Evolutionary conservation across 2,888 invertebrate genomes (phyloP).

Genomic region (Allolobophora icterica): DNA sequence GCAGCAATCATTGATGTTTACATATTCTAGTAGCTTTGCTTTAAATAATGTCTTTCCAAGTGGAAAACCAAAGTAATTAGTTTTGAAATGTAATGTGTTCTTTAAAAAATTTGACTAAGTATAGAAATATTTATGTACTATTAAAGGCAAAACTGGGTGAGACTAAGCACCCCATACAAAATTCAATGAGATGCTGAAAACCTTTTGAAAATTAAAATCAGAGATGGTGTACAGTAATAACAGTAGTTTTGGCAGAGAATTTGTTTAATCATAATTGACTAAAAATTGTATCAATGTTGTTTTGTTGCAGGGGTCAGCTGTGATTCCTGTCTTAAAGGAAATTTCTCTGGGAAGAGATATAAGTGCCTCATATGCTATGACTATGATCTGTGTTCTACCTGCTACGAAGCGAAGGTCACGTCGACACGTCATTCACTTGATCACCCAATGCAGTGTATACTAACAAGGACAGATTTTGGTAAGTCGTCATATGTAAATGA

Average conservation of each 20-base stretch:
- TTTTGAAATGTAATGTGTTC: too few relatives aligned
- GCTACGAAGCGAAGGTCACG: slow-evolving; percentile 77
- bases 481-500: slow-evolving; percentile 32
- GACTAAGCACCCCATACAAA: too few relatives aligned
- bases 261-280: slow-evolving; percentile 7
- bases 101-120: too few relatives aligned
- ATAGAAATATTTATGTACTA: too few relatives aligned
- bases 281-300: not conserved
- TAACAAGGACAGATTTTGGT: slow-evolving; percentile 92
- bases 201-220: too few relatives aligned
- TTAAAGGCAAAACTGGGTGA: too few relatives aligned
- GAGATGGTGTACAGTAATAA: too few relatives aligned
- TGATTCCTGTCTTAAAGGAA: slow-evolving; percentile 97
- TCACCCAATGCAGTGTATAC: slow-evolving; percentile 98
- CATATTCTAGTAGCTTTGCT: too few relatives aligned
- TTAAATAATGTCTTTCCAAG: too few relatives aligned
- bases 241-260: not conserved
- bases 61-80: too few relatives aligned
- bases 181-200: too few relatives aligned
- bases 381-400: slow-evolving; percentile 96
- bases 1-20: too few relatives aligned
- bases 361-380: slow-evolving; percentile 99
- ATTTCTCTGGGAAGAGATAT: slow-evolving; percentile 95
- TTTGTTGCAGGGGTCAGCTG: slow-evolving; percentile 85
- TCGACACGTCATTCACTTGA: slow-evolving; percentile 83